Percentiles rank a stretch among this genome's conserved stretches.
phyloP scores from a whole-genome alignment of 92 coral and sea anemone genomes.

The Zoanthus gigantus region DNA sequence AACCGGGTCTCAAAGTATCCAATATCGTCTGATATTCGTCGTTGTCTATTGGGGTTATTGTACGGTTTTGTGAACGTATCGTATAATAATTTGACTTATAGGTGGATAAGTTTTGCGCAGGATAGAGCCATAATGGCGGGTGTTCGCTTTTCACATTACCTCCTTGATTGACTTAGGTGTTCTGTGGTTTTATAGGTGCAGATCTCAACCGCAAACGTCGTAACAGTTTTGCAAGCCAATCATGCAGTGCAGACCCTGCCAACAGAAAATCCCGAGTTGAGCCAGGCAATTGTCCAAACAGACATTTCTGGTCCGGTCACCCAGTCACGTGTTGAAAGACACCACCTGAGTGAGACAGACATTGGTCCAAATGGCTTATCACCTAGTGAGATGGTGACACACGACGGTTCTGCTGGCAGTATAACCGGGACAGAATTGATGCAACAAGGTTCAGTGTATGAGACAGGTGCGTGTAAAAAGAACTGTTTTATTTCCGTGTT shows the following conservation, averaged over 20 bases:
- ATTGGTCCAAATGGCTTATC: constrained; percentile 38
- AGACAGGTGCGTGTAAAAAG: not conserved
- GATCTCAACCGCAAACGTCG: constrained; percentile 82
- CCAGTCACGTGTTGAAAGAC: constrained; percentile 62
- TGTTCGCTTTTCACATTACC: no score
- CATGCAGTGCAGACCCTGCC: constrained; percentile 85
- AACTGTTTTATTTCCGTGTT: not conserved
- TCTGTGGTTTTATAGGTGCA: constrained; percentile 50
- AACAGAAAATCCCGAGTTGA: constrained; percentile 80
- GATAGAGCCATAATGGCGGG: no score
- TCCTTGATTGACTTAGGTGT: not conserved
- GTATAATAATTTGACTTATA: no score
- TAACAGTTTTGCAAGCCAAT: constrained; percentile 83
- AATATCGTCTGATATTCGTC: no score
- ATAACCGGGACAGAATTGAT: constrained; percentile 20
- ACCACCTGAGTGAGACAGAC: constrained; percentile 66
- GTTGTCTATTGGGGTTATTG: no score
- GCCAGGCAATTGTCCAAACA: constrained; percentile 93
- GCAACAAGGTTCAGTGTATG: constrained; percentile 20
- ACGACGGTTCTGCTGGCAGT: constrained; percentile 5
- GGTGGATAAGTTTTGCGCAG: no score
- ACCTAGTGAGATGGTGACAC: constrained; percentile 33
- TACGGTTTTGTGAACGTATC: no score
- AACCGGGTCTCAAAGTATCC: no score
- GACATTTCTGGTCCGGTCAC: constrained; percentile 90